phyloP scores from a whole-genome alignment of 2,113 vertebrate species.

The Chionomys nivalis region DNA sequence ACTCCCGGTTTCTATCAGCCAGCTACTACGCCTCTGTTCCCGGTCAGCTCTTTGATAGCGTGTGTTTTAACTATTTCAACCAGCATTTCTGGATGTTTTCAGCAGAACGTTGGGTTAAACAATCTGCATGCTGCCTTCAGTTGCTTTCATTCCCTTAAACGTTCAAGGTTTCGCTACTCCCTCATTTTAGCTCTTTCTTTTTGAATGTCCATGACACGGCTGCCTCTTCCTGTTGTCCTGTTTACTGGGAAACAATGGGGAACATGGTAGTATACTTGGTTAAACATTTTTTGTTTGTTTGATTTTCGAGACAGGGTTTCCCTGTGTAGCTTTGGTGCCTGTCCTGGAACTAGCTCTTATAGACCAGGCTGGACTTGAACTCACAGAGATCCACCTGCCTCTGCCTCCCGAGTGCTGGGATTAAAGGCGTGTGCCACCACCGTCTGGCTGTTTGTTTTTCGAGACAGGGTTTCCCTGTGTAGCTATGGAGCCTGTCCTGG shows the following conservation, averaged over 20 bases:
- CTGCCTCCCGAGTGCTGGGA: too few species aligned
- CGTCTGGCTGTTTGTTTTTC: too few species aligned
- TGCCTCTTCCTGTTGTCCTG: background rate
- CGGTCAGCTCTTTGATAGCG: background rate
- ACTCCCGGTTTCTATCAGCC: background rate
- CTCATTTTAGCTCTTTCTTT: background rate
- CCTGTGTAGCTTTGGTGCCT: too few species aligned
- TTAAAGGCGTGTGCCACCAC: too few species aligned
- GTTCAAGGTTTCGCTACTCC: background rate
- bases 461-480: too few species aligned
- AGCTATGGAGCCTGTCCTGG: too few species aligned
- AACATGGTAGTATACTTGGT: background rate
- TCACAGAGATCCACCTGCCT: too few species aligned
- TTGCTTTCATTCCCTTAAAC: background rate
- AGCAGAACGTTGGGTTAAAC: background rate
- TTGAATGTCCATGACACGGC: background rate
- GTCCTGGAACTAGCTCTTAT: too few species aligned
- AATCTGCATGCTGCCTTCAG: background rate
- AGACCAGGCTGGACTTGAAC: too few species aligned
- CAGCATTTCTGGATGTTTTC: background rate
- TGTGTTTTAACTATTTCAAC: background rate
- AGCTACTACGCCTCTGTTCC: background rate
- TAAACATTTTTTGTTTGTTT: too few species aligned
- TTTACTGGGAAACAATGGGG: background rate
- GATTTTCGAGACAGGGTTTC: too few species aligned